These are phyloP conservation scores for Polyommatus icarus DNA, from an alignment of 2,888 invertebrate genomes.

Conservation along the genomic window DNA sequence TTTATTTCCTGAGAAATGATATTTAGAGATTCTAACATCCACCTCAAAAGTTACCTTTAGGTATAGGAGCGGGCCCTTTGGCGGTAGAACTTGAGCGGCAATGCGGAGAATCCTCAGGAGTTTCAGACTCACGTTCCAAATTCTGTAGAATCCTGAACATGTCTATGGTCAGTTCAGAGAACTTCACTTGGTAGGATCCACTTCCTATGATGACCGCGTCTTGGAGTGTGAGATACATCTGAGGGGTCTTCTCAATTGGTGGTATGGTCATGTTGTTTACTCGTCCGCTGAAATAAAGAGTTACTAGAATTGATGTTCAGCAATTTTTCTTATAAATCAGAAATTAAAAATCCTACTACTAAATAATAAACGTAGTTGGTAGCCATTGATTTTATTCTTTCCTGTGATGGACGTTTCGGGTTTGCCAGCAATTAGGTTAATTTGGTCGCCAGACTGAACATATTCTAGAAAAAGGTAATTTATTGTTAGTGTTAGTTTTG, in stretches of 20 bases:
- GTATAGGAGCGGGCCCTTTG: constrained; percentile 55
- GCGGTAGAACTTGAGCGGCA: constrained; percentile 74
- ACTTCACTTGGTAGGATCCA: constrained; percentile 96
- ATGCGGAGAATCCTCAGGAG: constrained; percentile 69
- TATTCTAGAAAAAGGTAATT: no score
- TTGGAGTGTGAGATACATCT: constrained; percentile 93
- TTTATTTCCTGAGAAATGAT: no score
- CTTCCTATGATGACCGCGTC: constrained; percentile 97
- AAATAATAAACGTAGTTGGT: no score
- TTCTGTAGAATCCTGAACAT: constrained; percentile 99
- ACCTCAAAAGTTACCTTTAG: constrained; percentile 48
- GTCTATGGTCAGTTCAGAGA: constrained; percentile 97
- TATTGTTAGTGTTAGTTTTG: no score
- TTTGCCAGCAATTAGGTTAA: no score
- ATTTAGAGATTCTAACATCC: not conserved
- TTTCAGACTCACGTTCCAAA: constrained; percentile 92
- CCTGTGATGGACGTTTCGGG: no score
- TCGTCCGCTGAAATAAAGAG: constrained; percentile 37
- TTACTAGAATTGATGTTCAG: not conserved
- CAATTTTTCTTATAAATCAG: not conserved
- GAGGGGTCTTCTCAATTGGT: constrained; percentile 91
- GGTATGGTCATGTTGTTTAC: constrained; percentile 73
- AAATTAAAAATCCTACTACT: no score
- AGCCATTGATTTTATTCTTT: no score
- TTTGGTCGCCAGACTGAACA: no score